Evolutionary conservation across 2,888 invertebrate species (phyloP).

Genomic region (Pachydiplax longipennis): DNA sequence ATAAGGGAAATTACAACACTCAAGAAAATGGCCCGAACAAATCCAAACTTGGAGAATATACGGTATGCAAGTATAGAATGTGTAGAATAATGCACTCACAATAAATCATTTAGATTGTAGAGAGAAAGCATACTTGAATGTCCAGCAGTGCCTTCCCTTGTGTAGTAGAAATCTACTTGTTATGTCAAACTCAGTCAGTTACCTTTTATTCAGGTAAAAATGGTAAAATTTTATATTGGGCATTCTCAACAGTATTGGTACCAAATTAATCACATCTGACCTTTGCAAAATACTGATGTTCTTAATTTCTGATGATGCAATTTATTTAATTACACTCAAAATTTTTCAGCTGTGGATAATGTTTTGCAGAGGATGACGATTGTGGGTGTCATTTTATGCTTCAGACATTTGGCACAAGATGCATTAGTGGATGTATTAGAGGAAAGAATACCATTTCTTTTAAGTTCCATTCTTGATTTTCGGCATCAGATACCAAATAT

Average conservation of each 20-base stretch:
- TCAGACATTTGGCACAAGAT: slow-evolving; percentile 91
- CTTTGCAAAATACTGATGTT: neutral
- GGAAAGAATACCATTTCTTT: slow-evolving; percentile 92
- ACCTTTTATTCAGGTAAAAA: too few relatives aligned
- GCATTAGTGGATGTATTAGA: slow-evolving; percentile 93
- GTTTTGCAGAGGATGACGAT: slow-evolving; percentile 97
- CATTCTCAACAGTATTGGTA: neutral
- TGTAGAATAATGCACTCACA: too few relatives aligned
- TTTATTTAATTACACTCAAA: neutral
- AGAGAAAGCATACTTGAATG: too few relatives aligned
- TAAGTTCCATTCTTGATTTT: slow-evolving; percentile 94
- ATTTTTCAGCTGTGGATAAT: slow-evolving; percentile 79
- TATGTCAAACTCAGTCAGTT: too few relatives aligned
- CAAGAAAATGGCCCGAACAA: too few relatives aligned
- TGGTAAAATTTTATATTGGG: neutral
- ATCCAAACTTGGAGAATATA: too few relatives aligned
- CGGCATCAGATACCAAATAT: slow-evolving; percentile 90
- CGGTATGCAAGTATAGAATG: too few relatives aligned
- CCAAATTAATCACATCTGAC: neutral
- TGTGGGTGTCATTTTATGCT: slow-evolving; percentile 96
- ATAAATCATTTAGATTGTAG: too few relatives aligned
- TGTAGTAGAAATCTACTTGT: too few relatives aligned
- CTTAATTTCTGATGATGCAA: neutral
- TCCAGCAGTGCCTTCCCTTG: too few relatives aligned
- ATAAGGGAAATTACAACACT: too few relatives aligned